Evolutionary conservation across 1,140 invertebrate species (phyloP).

Genomic region (Drosophila gunungcola): DNA sequence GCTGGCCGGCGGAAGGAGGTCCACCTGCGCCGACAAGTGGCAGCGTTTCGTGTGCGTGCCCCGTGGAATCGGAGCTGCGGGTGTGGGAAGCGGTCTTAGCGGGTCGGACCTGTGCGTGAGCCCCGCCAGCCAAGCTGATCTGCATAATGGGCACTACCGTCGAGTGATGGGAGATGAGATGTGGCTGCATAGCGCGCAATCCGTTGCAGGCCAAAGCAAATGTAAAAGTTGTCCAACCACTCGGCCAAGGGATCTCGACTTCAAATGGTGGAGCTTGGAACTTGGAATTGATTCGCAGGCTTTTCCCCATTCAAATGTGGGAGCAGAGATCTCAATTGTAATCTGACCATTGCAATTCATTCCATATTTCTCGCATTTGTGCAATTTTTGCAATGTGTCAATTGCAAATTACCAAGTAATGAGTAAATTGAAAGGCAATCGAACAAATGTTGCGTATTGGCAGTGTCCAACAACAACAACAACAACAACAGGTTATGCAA

Average conservation of each 20-base stretch:
- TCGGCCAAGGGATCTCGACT: slow-evolving; percentile 60
- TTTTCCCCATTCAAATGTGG: slow-evolving; percentile 56
- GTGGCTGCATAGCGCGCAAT: slow-evolving; percentile 32
- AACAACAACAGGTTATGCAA: slow-evolving; percentile 60
- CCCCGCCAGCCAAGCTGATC: slow-evolving; percentile 43
- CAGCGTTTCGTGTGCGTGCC: slow-evolving; percentile 53
- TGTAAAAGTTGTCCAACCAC: slow-evolving; percentile 76
- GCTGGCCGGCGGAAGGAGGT: slow-evolving; percentile 34
- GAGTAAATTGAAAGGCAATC: slow-evolving; percentile 77
- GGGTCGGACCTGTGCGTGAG: slow-evolving; percentile 38
- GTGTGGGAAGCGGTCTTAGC: slow-evolving; percentile 51
- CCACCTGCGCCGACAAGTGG: slow-evolving; percentile 66
- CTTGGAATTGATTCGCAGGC: slow-evolving; percentile 40
- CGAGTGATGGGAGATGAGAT: slow-evolving; percentile 30
- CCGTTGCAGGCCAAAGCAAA: slow-evolving; percentile 36
- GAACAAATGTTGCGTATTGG: slow-evolving; percentile 68
- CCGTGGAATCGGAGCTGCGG: background rate
- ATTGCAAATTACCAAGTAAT: slow-evolving; percentile 59
- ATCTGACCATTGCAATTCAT: slow-evolving; percentile 41
- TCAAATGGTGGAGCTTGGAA: slow-evolving; percentile 1
- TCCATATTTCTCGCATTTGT: slow-evolving; percentile 12
- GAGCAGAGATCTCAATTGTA: slow-evolving; percentile 30
- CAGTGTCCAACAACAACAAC: slow-evolving; percentile 3
- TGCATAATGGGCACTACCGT: slow-evolving; percentile 63
- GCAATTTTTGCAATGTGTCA: slow-evolving; percentile 65